Base-by-base conservation (phyloP, 2,113 vertebrate species). In the Neomonachus schauinslandi region DNA sequence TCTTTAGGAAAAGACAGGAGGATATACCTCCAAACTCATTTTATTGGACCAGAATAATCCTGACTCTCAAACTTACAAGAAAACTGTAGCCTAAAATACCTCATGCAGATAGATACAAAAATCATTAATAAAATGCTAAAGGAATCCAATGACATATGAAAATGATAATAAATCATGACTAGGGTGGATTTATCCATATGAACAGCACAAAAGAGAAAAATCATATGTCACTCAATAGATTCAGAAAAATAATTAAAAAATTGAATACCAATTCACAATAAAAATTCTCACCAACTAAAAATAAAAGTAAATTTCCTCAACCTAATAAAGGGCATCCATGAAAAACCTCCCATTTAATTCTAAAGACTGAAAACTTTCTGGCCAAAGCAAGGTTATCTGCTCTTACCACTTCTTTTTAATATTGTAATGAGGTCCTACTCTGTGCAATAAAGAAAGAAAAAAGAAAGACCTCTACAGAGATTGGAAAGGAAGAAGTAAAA, bases 1-100 rank as follows among this genome's bases (percentile, higher is more conserved):
- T n/a, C 82, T 57, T 61, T 59, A 5, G 72, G 22, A 88, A 84
- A 81, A 49, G 14, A 72, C 10, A 83, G 49, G 6, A 72, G 36
- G 39, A 86, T 76, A 79, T 57, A 59, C 63, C 86, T 67, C 13
- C 26, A 69, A 65, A 42, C 49, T 33, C 83, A 95, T 61, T 87
- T 91, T 96, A 63, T 72, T 57, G 94, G 63, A 46, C 22, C 65
- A 91, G 55, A 33, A 88, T 81, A 88, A 65, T 88, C n/a, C 55
- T 82, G 42, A 96, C 65, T 63, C 72, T 80, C 33, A 69, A 71
- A 71, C 57, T 65, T 94, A 72, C 1, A 72, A 80, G 71, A 81
- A 85, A 92, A 67, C 7, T 26, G 15, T 10, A 83, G 57, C 28
- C 42, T 83, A 95, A 92, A 51, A 85, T 24, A 63, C 7, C 18